Base-by-base conservation (phyloP, 2,888 invertebrate species). In the Quadriops clusia region DNA sequence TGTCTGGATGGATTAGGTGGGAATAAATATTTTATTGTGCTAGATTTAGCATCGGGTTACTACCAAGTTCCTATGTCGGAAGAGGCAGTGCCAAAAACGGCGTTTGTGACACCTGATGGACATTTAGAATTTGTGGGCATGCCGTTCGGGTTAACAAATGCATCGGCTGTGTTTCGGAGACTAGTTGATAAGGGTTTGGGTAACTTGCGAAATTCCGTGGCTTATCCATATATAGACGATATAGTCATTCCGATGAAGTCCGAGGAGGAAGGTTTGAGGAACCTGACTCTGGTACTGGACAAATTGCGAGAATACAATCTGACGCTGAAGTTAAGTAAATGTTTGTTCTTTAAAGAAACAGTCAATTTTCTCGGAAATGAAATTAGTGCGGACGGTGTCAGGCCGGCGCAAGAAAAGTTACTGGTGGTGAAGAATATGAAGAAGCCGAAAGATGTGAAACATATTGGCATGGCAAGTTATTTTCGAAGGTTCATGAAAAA, bases 111-210 rank as follows among this genome's bases (percentile, higher is more conserved):
- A 5, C 46, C 43, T 1, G 47, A 47, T 9, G 47, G 48, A 7
- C 30, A 48, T 4, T 51, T 37, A 23, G 45, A 51, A 36, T 48
- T 44, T 23, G 25, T 37, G 3, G 28, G 40, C 1, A 45, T 50
- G 47, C 43, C 47, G 3, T 56, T 53, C 28, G 51, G 51, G 3
- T 32, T 53, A 4, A 27, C 42, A 2, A 51, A 51, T 17, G 49
- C 50, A 1, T 46, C 47, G 4, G 40, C 40, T 22, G 46, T 45
- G 5, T 55, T 50, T 30, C 47, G 48, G 28, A 30, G 44, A 6
- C 8, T 23, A n/a, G 12, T 30, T 9, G 24, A 30, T 17, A 30
- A 23, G 11, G 23, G 15, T 13, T 14, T 24, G 4, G 17, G 30
- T 32, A 43, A 18, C 44, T 50, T 30, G 7, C 13, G 12, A 15